These are phyloP conservation scores for Parasteatoda lunata DNA, from an alignment of 2,888 invertebrate species.

Conservation along the genomic window DNA sequence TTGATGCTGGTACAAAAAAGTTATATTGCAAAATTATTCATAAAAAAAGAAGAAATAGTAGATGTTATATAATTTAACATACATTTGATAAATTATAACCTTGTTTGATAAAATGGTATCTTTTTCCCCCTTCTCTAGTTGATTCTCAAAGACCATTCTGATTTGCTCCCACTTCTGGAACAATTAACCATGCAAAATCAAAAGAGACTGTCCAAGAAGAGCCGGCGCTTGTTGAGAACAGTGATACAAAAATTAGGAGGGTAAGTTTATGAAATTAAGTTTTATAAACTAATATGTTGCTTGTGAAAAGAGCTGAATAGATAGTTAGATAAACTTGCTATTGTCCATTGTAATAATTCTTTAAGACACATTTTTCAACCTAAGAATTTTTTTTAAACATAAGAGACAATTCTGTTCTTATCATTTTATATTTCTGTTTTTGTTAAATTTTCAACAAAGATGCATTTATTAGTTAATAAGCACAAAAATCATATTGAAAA, in stretches of 20 bases:
- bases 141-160: slow-evolving; percentile 15
- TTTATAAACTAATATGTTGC: not conserved
- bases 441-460: too few relatives aligned
- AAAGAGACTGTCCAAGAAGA: slow-evolving; percentile 31
- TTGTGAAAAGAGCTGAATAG: not conserved
- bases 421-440: not conserved
- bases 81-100: too few relatives aligned
- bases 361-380: too few relatives aligned
- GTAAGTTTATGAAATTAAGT: slow-evolving; percentile 11
- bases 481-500: too few relatives aligned
- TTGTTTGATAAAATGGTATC: not conserved
- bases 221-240: not conserved
- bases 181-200: slow-evolving; percentile 6
- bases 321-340: too few relatives aligned
- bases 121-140: slow-evolving; percentile 17
- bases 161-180: slow-evolving; percentile 30
- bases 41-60: too few relatives aligned
- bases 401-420: not conserved
- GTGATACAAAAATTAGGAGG: slow-evolving; percentile 29
- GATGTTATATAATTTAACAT: too few relatives aligned
- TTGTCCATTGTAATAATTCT: too few relatives aligned
- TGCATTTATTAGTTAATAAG: too few relatives aligned
- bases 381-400: not conserved
- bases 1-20: too few relatives aligned
- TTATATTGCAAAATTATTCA: too few relatives aligned